phyloP scores from a whole-genome alignment of 2,888 invertebrate genomes.

The Elegia similella region DNA sequence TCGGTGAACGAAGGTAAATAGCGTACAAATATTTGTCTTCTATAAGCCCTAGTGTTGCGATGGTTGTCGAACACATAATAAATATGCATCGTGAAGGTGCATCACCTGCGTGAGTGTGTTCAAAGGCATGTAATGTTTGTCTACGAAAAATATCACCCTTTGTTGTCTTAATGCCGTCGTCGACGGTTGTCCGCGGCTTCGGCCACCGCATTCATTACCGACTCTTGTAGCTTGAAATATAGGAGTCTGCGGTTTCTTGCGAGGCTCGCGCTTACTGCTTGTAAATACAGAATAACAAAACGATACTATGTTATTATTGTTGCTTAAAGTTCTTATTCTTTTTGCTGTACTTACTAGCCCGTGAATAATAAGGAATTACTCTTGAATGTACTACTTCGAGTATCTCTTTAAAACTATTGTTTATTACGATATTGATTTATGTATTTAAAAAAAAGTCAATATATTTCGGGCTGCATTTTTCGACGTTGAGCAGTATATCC shows the following conservation, averaged over 20 bases:
- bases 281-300: conserved; percentile 6
- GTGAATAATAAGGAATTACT: no score
- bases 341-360: no score
- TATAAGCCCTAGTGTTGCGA: conserved; percentile 62
- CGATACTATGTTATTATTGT: not conserved
- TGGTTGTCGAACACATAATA: conserved; percentile 71
- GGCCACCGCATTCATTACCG: conserved; percentile 33
- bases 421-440: not conserved
- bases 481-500: conserved; percentile 51
- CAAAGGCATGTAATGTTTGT: conserved; percentile 68
- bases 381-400: no score
- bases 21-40: conserved; percentile 60
- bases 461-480: conserved; percentile 34
- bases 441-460: not conserved
- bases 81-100: conserved; percentile 72
- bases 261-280: not conserved
- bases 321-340: not conserved
- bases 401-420: not conserved
- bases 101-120: conserved; percentile 64
- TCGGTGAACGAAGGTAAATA: conserved; percentile 48
- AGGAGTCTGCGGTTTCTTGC: conserved; percentile 2
- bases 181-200: conserved; percentile 39
- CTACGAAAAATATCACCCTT: conserved; percentile 73
- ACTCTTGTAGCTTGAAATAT: conserved; percentile 15
- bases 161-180: conserved; percentile 64